Evolutionary conservation across 2,888 invertebrate genomes (phyloP), one percentile per base, ranked within the genome.

Genomic region (Xestoiulus laeticollis): DNA sequence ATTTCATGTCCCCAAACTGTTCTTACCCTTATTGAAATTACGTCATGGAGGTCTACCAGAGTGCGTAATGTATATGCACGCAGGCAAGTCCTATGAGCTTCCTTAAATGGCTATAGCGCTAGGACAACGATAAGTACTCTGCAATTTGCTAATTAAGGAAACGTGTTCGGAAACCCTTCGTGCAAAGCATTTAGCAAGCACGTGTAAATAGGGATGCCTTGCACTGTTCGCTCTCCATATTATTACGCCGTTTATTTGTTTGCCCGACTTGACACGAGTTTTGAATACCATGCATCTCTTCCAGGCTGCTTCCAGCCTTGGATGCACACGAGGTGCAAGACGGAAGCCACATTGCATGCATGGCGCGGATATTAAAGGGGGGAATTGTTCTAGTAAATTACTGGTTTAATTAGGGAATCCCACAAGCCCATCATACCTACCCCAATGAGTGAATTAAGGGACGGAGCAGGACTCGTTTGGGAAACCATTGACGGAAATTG

Each of bases 391-490:
- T 26, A 68, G 68, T 68, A 26, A 68, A 68, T 68, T 22, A 68
- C 68, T 68, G 68, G 68, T 68, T 68, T 68, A 68, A 68, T 68
- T 68, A 68, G 68, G 22, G 68, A 68, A 68, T 68, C 68, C 68
- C 68, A 68, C 68, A 68, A 68, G 68, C 68, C 68, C 68, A 22
- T 68, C 68, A 68, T 68, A 68, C 68, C 68, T 68, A 68, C 68
- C 68, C 68, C 68, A 26, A 68, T 68, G 68, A 68, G 68, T 22
- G 68, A 68, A 68, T 68, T 68, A 68, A 68, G 68, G 68, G 8
- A 68, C 26, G 5, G 68, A 68, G 26, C 22, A 26, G 68, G 68
- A 68, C 68, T 68, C 68, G 68, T 68, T 38, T n/a, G n/a, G 53
- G 53, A 59, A 59, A n/a, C 53, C 53, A 59, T 68, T 8, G 68